Conservation (phyloP, 2,888 invertebrate species). For the Phlogophora meticulosa region DNA sequence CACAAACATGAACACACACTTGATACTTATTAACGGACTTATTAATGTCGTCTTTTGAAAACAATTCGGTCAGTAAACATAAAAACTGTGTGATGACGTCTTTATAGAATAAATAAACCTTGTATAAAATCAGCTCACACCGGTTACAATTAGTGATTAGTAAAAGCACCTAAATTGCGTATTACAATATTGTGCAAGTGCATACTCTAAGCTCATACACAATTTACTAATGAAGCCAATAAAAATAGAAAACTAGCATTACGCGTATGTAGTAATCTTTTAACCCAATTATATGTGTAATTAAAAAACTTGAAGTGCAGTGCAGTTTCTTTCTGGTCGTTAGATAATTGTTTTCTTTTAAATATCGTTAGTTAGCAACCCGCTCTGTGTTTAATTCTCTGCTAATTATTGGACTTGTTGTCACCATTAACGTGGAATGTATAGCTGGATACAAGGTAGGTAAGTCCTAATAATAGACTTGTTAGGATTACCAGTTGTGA, state of each 20-base stretch:
- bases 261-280: background rate
- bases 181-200: constrained; percentile 5
- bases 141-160: background rate
- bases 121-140: constrained; percentile 2
- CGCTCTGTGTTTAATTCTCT: constrained; percentile 9
- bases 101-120: constrained; percentile 1
- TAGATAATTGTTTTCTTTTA: constrained; percentile 9
- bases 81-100: constrained; percentile 2
- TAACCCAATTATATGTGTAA: constrained; percentile 26
- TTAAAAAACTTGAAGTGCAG: constrained; percentile 28
- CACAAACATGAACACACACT: background rate
- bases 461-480: background rate
- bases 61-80: constrained; percentile 4
- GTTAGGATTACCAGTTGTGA: background rate
- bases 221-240: constrained; percentile 23
- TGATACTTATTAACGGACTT: background rate
- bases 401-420: background rate
- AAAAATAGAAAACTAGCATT: constrained; percentile 33
- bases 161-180: background rate
- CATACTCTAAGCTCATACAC: background rate
- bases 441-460: background rate
- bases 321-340: background rate
- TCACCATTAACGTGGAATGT: background rate
- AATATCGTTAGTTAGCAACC: constrained; percentile 9
- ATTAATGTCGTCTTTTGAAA: too few relatives aligned